Base-by-base conservation (phyloP, 1,140 invertebrate species). In the Drosophila orena region DNA sequence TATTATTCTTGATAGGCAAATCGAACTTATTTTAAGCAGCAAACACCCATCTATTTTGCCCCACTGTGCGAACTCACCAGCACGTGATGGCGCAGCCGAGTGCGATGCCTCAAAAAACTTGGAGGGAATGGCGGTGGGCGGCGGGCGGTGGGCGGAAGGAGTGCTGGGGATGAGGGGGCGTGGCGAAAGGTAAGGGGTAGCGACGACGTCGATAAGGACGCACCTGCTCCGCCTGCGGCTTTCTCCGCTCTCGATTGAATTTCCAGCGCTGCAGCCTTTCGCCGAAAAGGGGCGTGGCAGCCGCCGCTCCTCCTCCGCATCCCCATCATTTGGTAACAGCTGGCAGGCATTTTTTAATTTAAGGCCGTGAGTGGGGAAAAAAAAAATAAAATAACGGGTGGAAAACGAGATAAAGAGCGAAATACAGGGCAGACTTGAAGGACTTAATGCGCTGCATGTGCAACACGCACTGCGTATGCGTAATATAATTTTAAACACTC, bases 261-360 rank as follows among this genome's bases (percentile, higher is more conserved):
- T 85, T 81, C 34, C 62, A 50, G 17, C 46, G 61, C 44, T 30
- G 43, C 20, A 40, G 61, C 58, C 34, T 40, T 58, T 61, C 35
- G 54, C 53, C 24, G 53, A 58, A 61, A 61, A 50, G 47, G 27
- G 47, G 27, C 47, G 27, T 34, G 47, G n/a, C n/a, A 8, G 44
- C 10, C 47, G 27, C 10, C 7, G 34, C 17, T 17, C 17, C 17
- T 17, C 17, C 17, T 12, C 11, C 24, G n/a, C 46, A 11, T 24
- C n/a, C 2, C 24, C 34, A 74, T 75, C 54, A 76, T 66, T 56
- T 56, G 64, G 66, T 35, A 75, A 60, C 81, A 80, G 80, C 80
- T 83, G 80, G 40, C 50, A 65, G 59, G 57, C 77, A 76, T 66
- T 80, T 84, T 85, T 84, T 85, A 73, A 83, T 78, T 83, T 78